phyloP scores from a whole-genome alignment of 2,888 invertebrate genomes.

The Chymomyza amoena region DNA sequence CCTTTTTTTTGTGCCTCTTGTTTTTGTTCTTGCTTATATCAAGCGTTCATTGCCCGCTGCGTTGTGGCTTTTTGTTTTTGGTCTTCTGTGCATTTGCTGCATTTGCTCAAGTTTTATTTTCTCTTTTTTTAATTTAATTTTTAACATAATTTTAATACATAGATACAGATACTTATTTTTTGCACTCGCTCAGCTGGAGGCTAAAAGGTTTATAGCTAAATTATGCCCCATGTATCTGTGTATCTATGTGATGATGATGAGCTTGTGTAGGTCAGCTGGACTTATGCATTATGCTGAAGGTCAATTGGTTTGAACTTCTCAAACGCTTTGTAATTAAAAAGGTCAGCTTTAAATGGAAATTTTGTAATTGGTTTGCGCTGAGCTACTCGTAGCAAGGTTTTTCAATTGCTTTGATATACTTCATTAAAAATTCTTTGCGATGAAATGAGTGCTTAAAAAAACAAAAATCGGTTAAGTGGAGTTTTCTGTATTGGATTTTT shows the following conservation, averaged over 20 bases:
- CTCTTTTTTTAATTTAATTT: not conserved
- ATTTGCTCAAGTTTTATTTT: not conserved
- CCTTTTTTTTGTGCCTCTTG: constrained; percentile 20
- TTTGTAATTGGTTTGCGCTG: not conserved
- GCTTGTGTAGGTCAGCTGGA: not conserved
- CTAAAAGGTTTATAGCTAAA: not conserved
- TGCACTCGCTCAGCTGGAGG: not conserved
- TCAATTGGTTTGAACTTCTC: not conserved
- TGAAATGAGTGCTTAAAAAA: not conserved
- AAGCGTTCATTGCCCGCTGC: constrained; percentile 70
- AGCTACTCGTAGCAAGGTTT: not conserved
- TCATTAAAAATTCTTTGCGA: not conserved
- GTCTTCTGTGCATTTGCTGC: not conserved
- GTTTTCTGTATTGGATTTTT: too few species aligned
- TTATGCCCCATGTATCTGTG: not conserved
- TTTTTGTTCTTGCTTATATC: constrained; percentile 58
- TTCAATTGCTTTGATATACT: not conserved
- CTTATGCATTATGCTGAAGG: not conserved
- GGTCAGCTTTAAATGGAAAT: not conserved
- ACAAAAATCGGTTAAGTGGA: too few species aligned
- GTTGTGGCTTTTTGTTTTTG: constrained; percentile 14
- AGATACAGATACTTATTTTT: too few species aligned
- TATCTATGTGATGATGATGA: too few species aligned
- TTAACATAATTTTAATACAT: not conserved
- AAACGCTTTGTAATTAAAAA: not conserved